Evolutionary conservation across 2,888 invertebrate species (phyloP).

Genomic region (Heliconius aoede): DNA sequence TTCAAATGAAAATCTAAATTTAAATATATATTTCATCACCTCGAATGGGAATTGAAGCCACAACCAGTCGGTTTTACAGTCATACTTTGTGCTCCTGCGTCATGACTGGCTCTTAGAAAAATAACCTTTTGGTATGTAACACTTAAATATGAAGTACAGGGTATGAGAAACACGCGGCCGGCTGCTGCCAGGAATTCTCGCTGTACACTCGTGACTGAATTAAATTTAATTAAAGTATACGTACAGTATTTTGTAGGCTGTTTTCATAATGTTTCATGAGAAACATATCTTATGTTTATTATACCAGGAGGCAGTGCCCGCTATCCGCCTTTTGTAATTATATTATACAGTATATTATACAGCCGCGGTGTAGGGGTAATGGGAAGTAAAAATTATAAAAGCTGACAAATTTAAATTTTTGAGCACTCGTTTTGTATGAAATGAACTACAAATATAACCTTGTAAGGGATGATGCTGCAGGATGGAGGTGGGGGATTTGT

Average conservation of each 20-base stretch:
- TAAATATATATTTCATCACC: too few relatives aligned
- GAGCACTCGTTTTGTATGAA: too few relatives aligned
- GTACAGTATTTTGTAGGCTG: conserved; percentile 37
- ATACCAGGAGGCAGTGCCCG: conserved; percentile 13
- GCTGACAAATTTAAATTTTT: too few relatives aligned
- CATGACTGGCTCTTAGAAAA: neutral
- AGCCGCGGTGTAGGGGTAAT: too few relatives aligned
- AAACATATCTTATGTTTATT: conserved; percentile 34
- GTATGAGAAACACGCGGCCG: conserved; percentile 8
- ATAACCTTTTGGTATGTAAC: conserved; percentile 11
- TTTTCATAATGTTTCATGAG: conserved; percentile 35
- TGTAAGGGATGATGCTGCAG: too few relatives aligned
- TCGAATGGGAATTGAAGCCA: too few relatives aligned
- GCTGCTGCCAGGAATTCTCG: conserved; percentile 34
- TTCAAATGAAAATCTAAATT: too few relatives aligned
- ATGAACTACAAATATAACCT: too few relatives aligned
- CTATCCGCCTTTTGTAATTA: conserved; percentile 26
- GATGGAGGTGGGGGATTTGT: too few relatives aligned
- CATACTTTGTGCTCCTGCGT: too few relatives aligned
- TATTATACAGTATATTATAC: conserved; percentile 19
- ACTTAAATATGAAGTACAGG: conserved; percentile 20
- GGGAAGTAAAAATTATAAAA: too few relatives aligned
- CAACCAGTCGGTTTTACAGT: too few relatives aligned
- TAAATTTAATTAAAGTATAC: conserved; percentile 41
- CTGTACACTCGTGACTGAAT: conserved; percentile 35